Evolutionary conservation across 2,888 invertebrate species (phyloP).

Genomic region (Lochmaea capreae): DNA sequence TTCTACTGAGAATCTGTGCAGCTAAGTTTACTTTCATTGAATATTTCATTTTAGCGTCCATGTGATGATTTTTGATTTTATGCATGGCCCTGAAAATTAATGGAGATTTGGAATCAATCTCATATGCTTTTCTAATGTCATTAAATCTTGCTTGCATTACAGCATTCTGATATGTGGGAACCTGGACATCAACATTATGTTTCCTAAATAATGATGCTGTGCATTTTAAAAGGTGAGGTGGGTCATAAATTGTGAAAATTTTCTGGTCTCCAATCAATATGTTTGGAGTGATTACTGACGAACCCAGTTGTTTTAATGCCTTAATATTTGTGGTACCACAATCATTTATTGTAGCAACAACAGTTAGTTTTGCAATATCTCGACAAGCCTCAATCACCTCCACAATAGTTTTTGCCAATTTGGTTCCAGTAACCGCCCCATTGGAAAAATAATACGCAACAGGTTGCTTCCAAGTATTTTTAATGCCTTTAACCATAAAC

Average conservation of each 20-base stretch:
- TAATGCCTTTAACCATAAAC: constrained; percentile 34
- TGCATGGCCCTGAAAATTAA: constrained; percentile 38
- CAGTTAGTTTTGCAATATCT: constrained; percentile 4
- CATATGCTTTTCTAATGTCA: constrained; percentile 33
- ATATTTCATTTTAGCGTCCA: constrained; percentile 43
- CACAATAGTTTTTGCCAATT: constrained; percentile 17
- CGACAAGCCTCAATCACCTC: constrained; percentile 8
- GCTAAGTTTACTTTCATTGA: constrained; percentile 51
- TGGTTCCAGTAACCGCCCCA: constrained; percentile 15
- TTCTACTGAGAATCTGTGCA: constrained; percentile 39
- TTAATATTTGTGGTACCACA: constrained; percentile 30
- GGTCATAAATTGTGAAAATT: constrained; percentile 37
- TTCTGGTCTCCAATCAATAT: constrained; percentile 24
- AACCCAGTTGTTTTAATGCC: constrained; percentile 31
- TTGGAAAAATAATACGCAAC: constrained; percentile 36
- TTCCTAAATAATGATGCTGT: constrained; percentile 25
- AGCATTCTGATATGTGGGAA: not conserved
- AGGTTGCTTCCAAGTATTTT: constrained; percentile 39
- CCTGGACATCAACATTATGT: constrained; percentile 21
- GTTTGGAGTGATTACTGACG: constrained; percentile 19
- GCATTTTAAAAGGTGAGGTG: constrained; percentile 35
- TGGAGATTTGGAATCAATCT: constrained; percentile 36
- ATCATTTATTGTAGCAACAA: constrained; percentile 28
- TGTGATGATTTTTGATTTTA: constrained; percentile 40
- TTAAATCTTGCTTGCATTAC: constrained; percentile 10